These are phyloP conservation scores for Anarrhichthys ocellatus DNA, from an alignment of 2,113 vertebrate species.

Conservation along the genomic window DNA sequence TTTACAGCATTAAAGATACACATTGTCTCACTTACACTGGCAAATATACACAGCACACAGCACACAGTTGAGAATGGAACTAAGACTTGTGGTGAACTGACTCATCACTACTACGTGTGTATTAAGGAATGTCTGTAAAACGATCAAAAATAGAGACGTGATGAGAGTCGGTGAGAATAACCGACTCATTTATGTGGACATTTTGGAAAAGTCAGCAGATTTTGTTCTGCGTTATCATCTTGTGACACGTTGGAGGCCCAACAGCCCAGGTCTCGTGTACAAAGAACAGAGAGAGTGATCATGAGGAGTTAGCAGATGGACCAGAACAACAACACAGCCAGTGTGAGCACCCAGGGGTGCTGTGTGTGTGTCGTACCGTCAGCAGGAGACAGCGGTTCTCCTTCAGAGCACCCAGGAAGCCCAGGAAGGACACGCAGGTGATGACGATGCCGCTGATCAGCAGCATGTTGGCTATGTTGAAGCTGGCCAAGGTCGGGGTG, in stretches of 20 bases:
- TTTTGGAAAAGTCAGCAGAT: too few relatives aligned
- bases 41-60: too few relatives aligned
- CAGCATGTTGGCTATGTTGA: constrained; percentile 82
- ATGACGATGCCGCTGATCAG: constrained; percentile 86
- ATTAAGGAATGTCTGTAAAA: neutral
- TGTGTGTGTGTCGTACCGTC: constrained; percentile 76
- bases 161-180: neutral
- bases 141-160: neutral
- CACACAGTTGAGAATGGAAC: neutral
- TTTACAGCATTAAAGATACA: neutral
- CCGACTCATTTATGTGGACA: neutral
- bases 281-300: neutral
- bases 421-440: constrained; percentile 90
- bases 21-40: too few relatives aligned
- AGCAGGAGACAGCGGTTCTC: constrained; percentile 91
- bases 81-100: too few relatives aligned
- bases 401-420: constrained; percentile 90
- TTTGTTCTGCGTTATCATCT: neutral
- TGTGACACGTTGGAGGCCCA: neutral
- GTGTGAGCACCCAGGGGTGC: neutral
- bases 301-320: neutral
- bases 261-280: neutral
- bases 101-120: too few relatives aligned
- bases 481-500: constrained; percentile 67
- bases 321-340: neutral